Percentiles rank a stretch among this genome's conserved stretches.
phyloP scores from a whole-genome alignment of 2,888 invertebrate species.

The Prosopocoilus inquinatus region DNA sequence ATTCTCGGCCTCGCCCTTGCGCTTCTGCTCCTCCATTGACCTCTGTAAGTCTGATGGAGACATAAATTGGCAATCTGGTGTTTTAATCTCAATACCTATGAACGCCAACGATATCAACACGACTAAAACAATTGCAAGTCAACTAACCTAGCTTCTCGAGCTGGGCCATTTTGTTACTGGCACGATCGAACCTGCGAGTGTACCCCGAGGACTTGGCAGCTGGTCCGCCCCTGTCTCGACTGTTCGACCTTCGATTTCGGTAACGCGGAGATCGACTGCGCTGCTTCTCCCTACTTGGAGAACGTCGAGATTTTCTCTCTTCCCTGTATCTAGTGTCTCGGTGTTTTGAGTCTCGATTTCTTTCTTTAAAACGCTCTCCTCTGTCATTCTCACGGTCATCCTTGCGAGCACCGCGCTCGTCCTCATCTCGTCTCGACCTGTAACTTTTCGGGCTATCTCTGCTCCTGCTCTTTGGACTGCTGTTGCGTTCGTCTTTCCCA shows the following conservation, averaged over 20 bases:
- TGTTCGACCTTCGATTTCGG: constrained; percentile 35
- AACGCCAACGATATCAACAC: constrained; percentile 1
- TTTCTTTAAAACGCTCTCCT: constrained; percentile 26
- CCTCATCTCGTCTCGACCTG: constrained; percentile 7
- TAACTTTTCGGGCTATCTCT: constrained; percentile 11
- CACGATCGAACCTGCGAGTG: constrained; percentile 50
- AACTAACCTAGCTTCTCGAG: constrained; percentile 51
- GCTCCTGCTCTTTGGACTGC: constrained; percentile 12
- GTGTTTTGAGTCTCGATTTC: constrained; percentile 31
- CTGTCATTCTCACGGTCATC: constrained; percentile 9
- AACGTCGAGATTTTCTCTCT: constrained; percentile 19
- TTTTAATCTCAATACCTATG: constrained; percentile 36
- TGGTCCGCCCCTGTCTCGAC: constrained; percentile 33
- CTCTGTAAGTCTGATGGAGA: constrained; percentile 3
- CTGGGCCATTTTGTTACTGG: constrained; percentile 50
- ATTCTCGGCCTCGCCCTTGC: constrained; percentile 14
- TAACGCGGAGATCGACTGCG: constrained; percentile 32
- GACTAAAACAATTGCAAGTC: background rate
- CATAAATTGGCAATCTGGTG: constrained; percentile 52
- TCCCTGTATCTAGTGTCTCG: constrained; percentile 30
- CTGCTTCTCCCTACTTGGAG: constrained; percentile 35
- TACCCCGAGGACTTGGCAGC: constrained; percentile 21
- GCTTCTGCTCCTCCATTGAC: constrained; percentile 8
- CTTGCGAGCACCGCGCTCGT: background rate
- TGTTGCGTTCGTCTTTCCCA: constrained; percentile 14